Conservation (phyloP, 53 echinoderm and acorn worm species). For the Holothuria leucospilota region DNA sequence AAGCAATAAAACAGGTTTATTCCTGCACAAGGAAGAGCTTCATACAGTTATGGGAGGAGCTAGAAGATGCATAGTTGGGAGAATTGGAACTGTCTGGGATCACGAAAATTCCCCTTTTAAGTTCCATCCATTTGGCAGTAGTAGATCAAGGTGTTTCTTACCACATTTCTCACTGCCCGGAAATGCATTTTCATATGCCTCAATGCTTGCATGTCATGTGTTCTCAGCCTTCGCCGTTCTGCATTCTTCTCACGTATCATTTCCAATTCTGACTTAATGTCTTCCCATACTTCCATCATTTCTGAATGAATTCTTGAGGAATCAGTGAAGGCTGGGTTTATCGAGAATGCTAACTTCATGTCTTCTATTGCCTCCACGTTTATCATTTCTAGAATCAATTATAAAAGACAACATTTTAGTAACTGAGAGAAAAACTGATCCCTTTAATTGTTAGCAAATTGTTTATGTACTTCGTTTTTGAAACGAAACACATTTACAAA, state of each 20-base stretch:
- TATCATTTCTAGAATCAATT: background rate
- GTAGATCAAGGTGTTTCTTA: background rate
- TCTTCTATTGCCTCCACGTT: background rate
- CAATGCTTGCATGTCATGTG: background rate
- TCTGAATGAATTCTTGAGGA: background rate
- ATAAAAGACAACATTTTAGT: background rate
- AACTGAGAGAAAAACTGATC: background rate
- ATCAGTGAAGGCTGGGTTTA: background rate
- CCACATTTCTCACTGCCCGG: background rate
- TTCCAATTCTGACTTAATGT: background rate
- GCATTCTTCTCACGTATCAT: background rate
- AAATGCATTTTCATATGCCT: background rate
- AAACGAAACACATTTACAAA: background rate
- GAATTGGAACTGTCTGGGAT: too few relatives aligned
- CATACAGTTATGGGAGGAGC: too few relatives aligned
- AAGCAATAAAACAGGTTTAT: too few relatives aligned
- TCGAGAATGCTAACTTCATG: background rate
- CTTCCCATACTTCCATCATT: background rate
- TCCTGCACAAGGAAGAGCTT: too few relatives aligned
- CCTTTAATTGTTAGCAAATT: background rate
- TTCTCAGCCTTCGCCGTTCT: background rate
- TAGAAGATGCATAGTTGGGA: too few relatives aligned
- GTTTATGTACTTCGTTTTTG: background rate
- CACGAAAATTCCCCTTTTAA: too few relatives aligned
- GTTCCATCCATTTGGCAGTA: too few relatives aligned